These are phyloP conservation scores for Megaustenia siamemsis DNA, from an alignment of 2,888 invertebrate genomes.

Conservation along the genomic window DNA sequence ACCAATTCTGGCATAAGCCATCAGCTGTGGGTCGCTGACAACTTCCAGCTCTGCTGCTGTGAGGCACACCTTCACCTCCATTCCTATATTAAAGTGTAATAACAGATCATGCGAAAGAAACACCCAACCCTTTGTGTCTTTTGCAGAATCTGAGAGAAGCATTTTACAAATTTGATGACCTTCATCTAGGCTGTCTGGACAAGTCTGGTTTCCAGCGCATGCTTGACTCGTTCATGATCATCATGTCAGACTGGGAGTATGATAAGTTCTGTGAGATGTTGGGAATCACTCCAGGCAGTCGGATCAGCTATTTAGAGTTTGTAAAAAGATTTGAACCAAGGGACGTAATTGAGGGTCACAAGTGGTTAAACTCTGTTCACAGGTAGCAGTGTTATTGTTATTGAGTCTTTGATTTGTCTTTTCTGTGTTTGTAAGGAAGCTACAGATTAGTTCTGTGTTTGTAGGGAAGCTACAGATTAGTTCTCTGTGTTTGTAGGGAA, in stretches of 20 bases:
- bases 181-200: constrained; percentile 74
- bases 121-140: neutral
- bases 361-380: constrained; percentile 78
- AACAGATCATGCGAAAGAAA: neutral
- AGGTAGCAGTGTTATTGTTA: constrained; percentile 60
- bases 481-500: no score
- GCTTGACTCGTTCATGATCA: constrained; percentile 76
- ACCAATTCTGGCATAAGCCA: no score
- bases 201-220: constrained; percentile 75
- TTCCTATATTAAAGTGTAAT: no score
- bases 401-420: neutral
- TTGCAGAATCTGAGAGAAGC: constrained; percentile 76
- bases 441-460: no score
- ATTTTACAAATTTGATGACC: constrained; percentile 79
- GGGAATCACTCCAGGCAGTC: constrained; percentile 67
- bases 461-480: no score
- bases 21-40: no score
- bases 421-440: no score
- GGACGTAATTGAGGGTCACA: constrained; percentile 76
- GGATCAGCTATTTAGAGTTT: constrained; percentile 76
- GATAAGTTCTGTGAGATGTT: constrained; percentile 74
- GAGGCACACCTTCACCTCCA: no score
- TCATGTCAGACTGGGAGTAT: constrained; percentile 75
- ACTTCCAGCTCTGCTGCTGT: no score
- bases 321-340: constrained; percentile 76